phyloP scores from a whole-genome alignment of 2,113 vertebrate species.

The Nymphicus hollandicus region DNA sequence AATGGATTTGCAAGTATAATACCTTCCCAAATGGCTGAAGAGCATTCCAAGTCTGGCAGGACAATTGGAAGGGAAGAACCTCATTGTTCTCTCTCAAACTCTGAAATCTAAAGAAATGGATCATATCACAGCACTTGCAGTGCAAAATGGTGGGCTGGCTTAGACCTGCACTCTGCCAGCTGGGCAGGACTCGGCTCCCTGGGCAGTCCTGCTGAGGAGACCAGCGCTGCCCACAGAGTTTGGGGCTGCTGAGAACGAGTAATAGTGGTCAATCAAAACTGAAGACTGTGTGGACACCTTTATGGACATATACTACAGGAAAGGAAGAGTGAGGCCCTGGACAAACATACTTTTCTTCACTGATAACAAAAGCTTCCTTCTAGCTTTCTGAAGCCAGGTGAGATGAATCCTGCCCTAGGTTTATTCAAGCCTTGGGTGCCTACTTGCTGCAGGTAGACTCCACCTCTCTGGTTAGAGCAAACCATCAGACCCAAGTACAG shows the following conservation, averaged over 20 bases:
- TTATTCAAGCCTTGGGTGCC: not conserved
- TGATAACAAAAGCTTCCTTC: not conserved
- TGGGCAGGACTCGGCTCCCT: not conserved
- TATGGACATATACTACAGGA: not conserved
- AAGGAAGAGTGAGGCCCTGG: not conserved
- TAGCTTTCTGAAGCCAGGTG: not conserved
- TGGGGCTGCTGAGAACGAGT: not conserved
- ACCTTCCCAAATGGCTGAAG: slow-evolving; percentile 6
- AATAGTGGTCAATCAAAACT: not conserved
- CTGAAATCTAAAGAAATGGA: not conserved
- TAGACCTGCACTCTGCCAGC: not conserved
- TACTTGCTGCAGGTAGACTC: not conserved
- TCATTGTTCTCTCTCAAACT: not conserved
- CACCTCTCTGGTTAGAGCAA: not conserved
- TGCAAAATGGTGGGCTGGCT: not conserved
- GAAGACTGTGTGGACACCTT: not conserved
- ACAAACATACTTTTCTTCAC: not conserved
- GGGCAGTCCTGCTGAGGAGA: not conserved
- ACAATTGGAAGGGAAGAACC: not conserved
- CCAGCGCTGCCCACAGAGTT: not conserved
- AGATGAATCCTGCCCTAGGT: not conserved
- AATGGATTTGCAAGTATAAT: slow-evolving; percentile 40
- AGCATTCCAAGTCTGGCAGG: slow-evolving; percentile 12
- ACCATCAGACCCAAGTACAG: not conserved
- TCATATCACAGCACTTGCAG: not conserved